Base-by-base conservation (phyloP, 1,140 invertebrate genomes). In the Dendroctonus ponderosae region DNA sequence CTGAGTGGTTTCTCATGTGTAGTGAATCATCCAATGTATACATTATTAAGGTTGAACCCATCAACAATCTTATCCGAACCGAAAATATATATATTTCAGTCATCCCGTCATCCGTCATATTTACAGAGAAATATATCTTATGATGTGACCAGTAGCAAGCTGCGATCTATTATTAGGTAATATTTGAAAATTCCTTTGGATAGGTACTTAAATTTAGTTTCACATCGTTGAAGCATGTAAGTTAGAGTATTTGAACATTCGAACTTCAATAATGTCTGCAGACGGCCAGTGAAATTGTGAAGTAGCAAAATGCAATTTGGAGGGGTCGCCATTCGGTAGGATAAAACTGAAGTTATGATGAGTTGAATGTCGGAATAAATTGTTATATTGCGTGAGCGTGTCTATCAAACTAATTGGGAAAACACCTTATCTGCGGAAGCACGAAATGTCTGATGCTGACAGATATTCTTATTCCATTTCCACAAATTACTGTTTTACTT, bases 111-210 rank as follows among this genome's bases (percentile, higher is more conserved):
- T 60, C 58, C 50, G 46, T 60, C 58, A 60, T 60, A 48, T 60
- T 48, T 60, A 7, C 15, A 60, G 58, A 60, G 43, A 58, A 58
- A 58, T 58, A 58, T 58, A 15, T 40, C 11, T 42, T 39, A 44
- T 58, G 41, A 60, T 48, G 58, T 39, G 58, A 49, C 43, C 11
- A 50, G 44, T 49, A 12, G 14, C 52, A 26, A 26, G 26, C 40
- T 54, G 7, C 44, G 38, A 43, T 60, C 56, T 60, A 60, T 60
- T 60, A 60, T 60, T 60, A 60, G 58, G 7, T 14, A 48, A 60
- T 60, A 60, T 60, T 60, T 60, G 48, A 60, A 60, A 60, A 60
- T 60, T 49, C 15, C 58, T 48, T 7, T 38, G 12, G 42, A 26
- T 15, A n/a, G 11, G 50, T 51, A 8, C 14, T 60, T 60, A 49